Percentiles rank a stretch among this genome's conserved stretches.
Conservation (phyloP, 2,888 invertebrate genomes). For the Erebia aethiops region DNA sequence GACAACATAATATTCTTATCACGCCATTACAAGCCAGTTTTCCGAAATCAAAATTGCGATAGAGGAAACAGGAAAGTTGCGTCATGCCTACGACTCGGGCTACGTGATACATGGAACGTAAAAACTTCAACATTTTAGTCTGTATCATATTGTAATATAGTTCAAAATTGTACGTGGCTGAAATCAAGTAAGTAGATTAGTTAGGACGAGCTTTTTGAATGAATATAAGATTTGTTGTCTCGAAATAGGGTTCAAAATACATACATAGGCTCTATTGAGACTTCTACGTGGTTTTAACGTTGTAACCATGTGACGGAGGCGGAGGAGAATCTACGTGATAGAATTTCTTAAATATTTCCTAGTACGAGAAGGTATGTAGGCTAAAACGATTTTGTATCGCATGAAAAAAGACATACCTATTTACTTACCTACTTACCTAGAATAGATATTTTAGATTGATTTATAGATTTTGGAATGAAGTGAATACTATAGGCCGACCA, state of each 20-base stretch:
- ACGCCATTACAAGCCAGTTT: slow-evolving; percentile 12
- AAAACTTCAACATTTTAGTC: background rate
- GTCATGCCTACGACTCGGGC: slow-evolving; percentile 11
- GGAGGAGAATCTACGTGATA: background rate
- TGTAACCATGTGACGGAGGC: background rate
- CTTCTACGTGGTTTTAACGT: slow-evolving; percentile 1
- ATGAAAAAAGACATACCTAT: background rate
- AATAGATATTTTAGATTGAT: no score
- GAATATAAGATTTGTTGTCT: background rate
- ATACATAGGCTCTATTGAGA: background rate
- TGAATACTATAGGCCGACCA: no score
- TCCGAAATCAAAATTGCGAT: slow-evolving; percentile 10
- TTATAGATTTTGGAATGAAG: no score
- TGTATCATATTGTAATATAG: background rate
- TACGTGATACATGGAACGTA: slow-evolving; percentile 30
- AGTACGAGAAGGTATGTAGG: background rate
- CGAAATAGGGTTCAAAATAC: background rate
- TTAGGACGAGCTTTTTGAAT: background rate
- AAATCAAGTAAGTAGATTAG: background rate
- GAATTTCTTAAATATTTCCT: background rate
- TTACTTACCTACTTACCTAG: no score
- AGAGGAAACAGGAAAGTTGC: slow-evolving; percentile 28
- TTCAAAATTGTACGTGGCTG: background rate
- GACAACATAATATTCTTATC: slow-evolving; percentile 14
- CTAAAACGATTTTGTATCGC: background rate